These are phyloP conservation scores for Drosophila recens DNA, from an alignment of 2,888 invertebrate species.

Conservation along the genomic window DNA sequence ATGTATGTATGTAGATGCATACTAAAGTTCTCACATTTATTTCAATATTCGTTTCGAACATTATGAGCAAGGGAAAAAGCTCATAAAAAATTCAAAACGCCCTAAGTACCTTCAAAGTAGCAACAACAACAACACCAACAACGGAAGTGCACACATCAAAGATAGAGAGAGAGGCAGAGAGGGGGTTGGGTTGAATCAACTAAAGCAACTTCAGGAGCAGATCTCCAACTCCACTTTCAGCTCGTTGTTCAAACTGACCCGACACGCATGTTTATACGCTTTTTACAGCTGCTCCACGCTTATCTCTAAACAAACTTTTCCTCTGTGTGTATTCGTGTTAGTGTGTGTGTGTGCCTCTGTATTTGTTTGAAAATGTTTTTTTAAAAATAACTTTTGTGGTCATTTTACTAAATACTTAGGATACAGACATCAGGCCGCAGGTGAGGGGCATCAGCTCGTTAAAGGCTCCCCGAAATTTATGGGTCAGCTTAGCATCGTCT, in stretches of 20 bases:
- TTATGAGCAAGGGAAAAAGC: constrained; percentile 60
- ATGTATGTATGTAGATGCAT: constrained; percentile 29
- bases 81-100: constrained; percentile 80
- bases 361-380: constrained; percentile 67
- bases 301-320: constrained; percentile 55
- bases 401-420: constrained; percentile 72
- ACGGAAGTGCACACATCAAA: constrained; percentile 61
- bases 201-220: constrained; percentile 16
- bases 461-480: constrained; percentile 57
- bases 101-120: constrained; percentile 75
- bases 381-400: constrained; percentile 74
- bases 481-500: constrained; percentile 59
- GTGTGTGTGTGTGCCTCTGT: constrained; percentile 27
- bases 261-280: constrained; percentile 77
- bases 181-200: neutral
- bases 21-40: constrained; percentile 64
- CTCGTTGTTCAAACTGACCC: constrained; percentile 55
- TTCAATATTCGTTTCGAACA: constrained; percentile 70
- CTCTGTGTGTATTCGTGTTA: constrained; percentile 24
- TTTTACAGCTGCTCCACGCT: constrained; percentile 74
- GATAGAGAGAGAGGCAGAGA: constrained; percentile 4
- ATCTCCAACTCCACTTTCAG: constrained; percentile 32
- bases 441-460: constrained; percentile 42
- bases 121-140: constrained; percentile 43
- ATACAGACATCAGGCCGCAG: constrained; percentile 14